phyloP scores from a whole-genome alignment of 2,888 invertebrate genomes.

The Microplitis manilae region DNA sequence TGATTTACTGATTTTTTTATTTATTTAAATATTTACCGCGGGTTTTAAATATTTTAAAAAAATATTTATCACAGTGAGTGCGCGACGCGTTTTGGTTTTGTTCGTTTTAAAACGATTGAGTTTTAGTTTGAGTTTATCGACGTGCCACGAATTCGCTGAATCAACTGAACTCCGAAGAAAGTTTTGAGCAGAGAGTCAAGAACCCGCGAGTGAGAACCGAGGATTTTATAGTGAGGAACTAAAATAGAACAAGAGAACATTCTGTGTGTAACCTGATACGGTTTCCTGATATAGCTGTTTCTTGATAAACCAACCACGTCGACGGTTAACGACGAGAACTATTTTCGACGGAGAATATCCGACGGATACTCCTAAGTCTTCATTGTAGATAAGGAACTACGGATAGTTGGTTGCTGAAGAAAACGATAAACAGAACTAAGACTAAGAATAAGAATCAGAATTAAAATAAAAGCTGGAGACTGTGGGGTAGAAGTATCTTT shows the following conservation, averaged over 20 bases:
- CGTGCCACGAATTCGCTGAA: neutral
- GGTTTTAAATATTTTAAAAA: too few species aligned
- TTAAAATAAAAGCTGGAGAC: neutral
- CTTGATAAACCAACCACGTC: conserved; percentile 52
- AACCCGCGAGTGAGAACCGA: neutral
- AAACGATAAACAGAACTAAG: neutral
- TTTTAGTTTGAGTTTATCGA: neutral
- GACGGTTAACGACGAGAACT: conserved; percentile 47
- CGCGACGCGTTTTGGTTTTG: too few species aligned
- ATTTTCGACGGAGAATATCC: conserved; percentile 59
- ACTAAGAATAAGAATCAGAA: neutral
- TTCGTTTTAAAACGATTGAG: too few species aligned
- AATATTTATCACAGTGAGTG: too few species aligned
- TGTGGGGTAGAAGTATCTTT: too few species aligned
- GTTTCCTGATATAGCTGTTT: conserved; percentile 69
- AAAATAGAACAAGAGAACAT: conserved; percentile 51
- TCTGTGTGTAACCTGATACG: conserved; percentile 65
- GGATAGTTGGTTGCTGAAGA: neutral
- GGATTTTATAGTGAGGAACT: conserved; percentile 22
- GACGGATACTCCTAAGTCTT: conserved; percentile 33
- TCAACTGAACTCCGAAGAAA: too few species aligned
- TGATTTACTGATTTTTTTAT: too few species aligned
- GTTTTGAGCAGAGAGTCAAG: too few species aligned
- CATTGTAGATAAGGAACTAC: conserved; percentile 16
- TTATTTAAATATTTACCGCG: too few species aligned